Percentiles rank a stretch among this genome's conserved stretches.
phyloP scores from a whole-genome alignment of 2,113 vertebrate genomes.

The Eurypyga helias region DNA sequence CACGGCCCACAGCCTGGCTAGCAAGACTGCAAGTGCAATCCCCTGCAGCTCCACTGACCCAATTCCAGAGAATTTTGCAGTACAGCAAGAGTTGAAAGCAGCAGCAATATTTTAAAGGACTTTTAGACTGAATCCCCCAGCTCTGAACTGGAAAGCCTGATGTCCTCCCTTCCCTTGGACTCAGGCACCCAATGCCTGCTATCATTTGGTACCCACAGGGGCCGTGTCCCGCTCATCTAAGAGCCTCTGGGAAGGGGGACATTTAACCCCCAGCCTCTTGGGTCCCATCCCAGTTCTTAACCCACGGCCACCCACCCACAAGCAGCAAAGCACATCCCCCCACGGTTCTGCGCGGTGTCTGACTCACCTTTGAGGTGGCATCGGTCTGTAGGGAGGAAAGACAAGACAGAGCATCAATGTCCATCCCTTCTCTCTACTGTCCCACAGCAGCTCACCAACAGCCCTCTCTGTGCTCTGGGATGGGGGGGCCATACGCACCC shows the following conservation, averaged over 20 bases:
- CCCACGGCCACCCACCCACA: not conserved
- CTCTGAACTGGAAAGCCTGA: not conserved
- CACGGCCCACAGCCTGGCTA: not conserved
- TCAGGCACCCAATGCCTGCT: not conserved
- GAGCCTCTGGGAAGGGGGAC: not conserved
- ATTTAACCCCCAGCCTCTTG: not conserved
- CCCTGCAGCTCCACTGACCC: not conserved
- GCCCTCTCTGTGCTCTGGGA: too few species aligned
- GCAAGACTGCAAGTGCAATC: not conserved
- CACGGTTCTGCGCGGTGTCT: rapidly evolving
- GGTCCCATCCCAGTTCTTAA: not conserved
- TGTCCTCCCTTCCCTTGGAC: not conserved
- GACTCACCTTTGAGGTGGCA: constrained; percentile 66
- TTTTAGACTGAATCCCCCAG: not conserved
- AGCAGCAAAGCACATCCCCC: not conserved
- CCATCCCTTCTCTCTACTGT: not conserved
- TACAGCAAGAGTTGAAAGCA: not conserved
- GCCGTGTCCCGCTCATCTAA: not conserved
- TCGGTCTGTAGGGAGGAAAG: constrained; percentile 15
- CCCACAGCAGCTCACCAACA: not conserved
- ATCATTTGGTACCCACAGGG: too few species aligned
- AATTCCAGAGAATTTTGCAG: not conserved
- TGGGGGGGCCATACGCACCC: rapidly evolving
- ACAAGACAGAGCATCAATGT: not conserved
- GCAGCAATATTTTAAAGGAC: not conserved